phyloP scores from a whole-genome alignment of 2,888 invertebrate genomes.

The Mycalesis mineus region DNA sequence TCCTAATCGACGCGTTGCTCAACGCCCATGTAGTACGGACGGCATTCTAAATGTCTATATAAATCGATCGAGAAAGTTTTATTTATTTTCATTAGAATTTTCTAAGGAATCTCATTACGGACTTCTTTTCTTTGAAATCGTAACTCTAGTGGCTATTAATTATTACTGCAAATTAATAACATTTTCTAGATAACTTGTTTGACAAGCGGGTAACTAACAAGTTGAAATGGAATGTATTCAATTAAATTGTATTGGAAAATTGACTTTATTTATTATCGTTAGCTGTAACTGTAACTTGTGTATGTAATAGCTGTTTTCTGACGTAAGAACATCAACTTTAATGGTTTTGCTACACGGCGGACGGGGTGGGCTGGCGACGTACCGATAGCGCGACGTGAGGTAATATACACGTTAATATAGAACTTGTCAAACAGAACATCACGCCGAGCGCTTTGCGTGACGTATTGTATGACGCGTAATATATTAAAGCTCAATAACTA shows the following conservation, averaged over 20 bases:
- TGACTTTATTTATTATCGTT: background rate
- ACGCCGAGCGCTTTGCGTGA: too few species aligned
- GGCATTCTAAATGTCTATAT: constrained; percentile 14
- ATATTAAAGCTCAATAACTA: too few species aligned
- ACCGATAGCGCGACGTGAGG: too few species aligned
- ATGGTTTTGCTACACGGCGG: too few species aligned
- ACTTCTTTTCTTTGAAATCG: constrained; percentile 4
- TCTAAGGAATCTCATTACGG: constrained; percentile 9
- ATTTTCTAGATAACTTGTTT: constrained; percentile 1
- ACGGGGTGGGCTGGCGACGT: too few species aligned
- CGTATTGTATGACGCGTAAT: too few species aligned
- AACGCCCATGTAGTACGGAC: background rate
- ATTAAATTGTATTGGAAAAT: background rate
- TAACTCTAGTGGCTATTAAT: constrained; percentile 4
- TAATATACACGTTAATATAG: too few species aligned
- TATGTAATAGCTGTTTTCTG: too few species aligned
- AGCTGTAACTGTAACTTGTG: background rate
- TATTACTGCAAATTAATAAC: constrained; percentile 1
- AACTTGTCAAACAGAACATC: too few species aligned
- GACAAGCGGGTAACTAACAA: background rate
- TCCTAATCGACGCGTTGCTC: background rate
- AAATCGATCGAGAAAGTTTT: constrained; percentile 11
- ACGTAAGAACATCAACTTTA: too few species aligned
- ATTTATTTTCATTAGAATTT: constrained; percentile 14
- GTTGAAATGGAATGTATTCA: background rate